Evolutionary conservation across 1,140 invertebrate species (phyloP), one percentile per base, ranked within the genome.

Genomic region (Papilio glaucus): DNA sequence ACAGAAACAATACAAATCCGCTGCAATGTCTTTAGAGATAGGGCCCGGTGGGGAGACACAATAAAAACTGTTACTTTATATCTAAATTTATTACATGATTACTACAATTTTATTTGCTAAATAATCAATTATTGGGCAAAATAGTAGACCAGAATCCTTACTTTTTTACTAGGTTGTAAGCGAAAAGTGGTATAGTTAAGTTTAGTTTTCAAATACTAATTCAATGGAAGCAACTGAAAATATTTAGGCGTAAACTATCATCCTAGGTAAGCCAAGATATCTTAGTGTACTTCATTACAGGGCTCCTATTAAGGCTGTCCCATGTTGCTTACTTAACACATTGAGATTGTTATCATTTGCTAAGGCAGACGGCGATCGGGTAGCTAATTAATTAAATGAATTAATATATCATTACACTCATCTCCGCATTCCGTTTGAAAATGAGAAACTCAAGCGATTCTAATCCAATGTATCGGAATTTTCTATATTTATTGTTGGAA

Each of bases 321-420:
- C 26, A 24, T 38, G 67, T 69, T 49, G 67, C 67, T 69, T n/a
- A 37, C 60, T 62, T 53, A 53, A 45, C 41, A 68, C 65, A 15
- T 49, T n/a, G n/a, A 45, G 67, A 69, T 69, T 15, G 42, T 69
- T 49, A 69, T 69, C 67, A 69, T 5, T 53, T 10, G 13, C n/a
- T 29, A 68, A 33, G 67, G 65, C 24, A 15, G 41, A 29, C 38
- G 21, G 39, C 6, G 67, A 69, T 69, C 67, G 67, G 33, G 13
- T 42, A 42, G 65, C 65, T 68, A 68, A 68, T 68, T 69, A 69
- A 69, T 69, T 69, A 69, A 49, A 53, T 67, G 41, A 45, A 45
- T 53, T 21, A 69, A 69, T 69, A 53, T 53, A 69, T 69, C 67
- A 69, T 69, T 69, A 49, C 5, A 9, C 67, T 53, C 67, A 33